Evolutionary conservation across 2,888 invertebrate genomes (phyloP), one percentile per base, ranked within the genome.

Genomic region (Drosophila recens): DNA sequence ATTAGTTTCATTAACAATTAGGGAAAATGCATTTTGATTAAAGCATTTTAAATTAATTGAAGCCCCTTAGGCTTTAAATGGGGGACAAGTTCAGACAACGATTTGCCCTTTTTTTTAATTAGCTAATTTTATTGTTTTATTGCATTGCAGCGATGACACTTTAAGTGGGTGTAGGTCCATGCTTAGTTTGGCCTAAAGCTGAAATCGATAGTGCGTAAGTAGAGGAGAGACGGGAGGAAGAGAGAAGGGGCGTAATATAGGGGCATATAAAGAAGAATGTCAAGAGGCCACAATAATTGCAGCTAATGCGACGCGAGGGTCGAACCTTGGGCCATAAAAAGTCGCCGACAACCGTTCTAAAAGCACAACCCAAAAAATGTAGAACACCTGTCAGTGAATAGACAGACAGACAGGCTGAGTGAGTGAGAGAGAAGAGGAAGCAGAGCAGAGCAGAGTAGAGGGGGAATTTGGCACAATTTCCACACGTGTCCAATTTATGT

Each of bases 261-360:
- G 2, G 15, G 58, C 48, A 58, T 80, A 87, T 79, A 89, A 81
- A 87, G 78, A 86, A 86, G 82, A 86, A 87, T 86, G 86, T 89
- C 86, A 86, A 86, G 86, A 86, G 86, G 86, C 85, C 86, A 85
- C 86, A 89, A 89, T 86, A 86, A 86, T 86, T 88, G 79, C 82
- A 87, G 75, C 89, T 89, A 86, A 86, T 86, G 75, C 86, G 61
- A 40, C 57, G 33, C 70, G 85, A 86, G 87, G 86, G 86, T 81
- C 81, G 67, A 49, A 80, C 86, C 88, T 87, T 85, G 83, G 72
- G 71, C 88, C 75, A 87, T 61, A 79, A 87, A 81, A 81, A 59
- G 58, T 13, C 51, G 65, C 56, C 70, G 49, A 51, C 15, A 54
- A 17, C 33, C 30, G 33, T 30, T 42, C 43, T 52, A 67, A 67